Percentiles rank a stretch among this genome's conserved stretches.
Evolutionary conservation across 2,113 vertebrate genomes (phyloP).

Genomic region (Glaucomys volans): DNA sequence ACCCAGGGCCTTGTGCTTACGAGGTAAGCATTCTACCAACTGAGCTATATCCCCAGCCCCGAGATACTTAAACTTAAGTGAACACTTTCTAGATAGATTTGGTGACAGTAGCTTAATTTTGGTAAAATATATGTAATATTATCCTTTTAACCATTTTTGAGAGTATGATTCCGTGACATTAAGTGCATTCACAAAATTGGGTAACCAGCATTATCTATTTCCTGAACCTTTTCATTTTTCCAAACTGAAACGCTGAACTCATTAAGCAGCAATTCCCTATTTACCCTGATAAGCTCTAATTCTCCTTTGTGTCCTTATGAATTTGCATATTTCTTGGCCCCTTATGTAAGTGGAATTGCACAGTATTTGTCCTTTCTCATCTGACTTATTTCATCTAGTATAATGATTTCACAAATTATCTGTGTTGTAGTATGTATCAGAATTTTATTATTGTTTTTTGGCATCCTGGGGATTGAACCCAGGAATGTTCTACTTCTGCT

Average conservation of each 20-base stretch:
- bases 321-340: not conserved
- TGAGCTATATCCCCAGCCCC: too few species aligned
- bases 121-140: too few species aligned
- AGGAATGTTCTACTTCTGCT: too few species aligned
- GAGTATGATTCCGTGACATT: too few species aligned
- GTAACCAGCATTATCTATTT: not conserved
- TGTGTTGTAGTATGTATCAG: not conserved
- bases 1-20: too few species aligned
- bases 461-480: too few species aligned
- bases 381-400: not conserved
- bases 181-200: too few species aligned
- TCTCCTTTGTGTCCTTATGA: not conserved
- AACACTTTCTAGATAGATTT: not conserved
- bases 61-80: not conserved
- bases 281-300: not conserved
- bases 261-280: not conserved
- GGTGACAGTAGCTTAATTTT: not conserved
- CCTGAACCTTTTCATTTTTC: not conserved
- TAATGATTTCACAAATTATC: not conserved
- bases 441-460: not conserved
- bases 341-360: not conserved
- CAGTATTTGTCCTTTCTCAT: not conserved
- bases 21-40: too few species aligned
- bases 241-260: not conserved
- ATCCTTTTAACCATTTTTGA: too few species aligned